phyloP scores from a whole-genome alignment of 1,140 invertebrate species.

The Diabrotica undecimpunctata region DNA sequence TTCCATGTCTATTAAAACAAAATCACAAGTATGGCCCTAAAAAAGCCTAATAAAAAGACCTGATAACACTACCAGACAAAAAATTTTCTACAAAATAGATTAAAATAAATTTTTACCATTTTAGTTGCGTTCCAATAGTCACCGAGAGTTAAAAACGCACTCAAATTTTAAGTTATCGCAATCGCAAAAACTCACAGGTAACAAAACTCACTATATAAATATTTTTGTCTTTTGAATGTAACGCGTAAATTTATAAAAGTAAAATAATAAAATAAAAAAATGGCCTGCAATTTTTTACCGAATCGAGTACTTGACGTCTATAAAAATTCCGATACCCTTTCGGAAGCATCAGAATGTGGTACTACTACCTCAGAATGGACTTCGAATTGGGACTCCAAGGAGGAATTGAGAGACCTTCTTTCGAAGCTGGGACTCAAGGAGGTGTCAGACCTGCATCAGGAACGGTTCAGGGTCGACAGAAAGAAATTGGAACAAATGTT shows the following conservation, averaged over 20 bases:
- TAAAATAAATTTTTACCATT: background rate
- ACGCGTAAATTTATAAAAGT: background rate
- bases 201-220: background rate
- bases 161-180: background rate
- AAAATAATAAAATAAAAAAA: slow-evolving; percentile 19
- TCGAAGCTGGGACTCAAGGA: slow-evolving; percentile 53
- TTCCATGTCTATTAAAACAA: no score
- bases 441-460: slow-evolving; percentile 66
- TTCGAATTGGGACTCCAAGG: slow-evolving; percentile 44
- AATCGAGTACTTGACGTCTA: slow-evolving; percentile 32
- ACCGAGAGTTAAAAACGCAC: background rate
- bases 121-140: slow-evolving; percentile 5
- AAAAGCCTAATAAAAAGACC: no score
- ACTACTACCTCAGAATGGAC: slow-evolving; percentile 43
- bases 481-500: slow-evolving; percentile 88
- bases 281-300: slow-evolving; percentile 42
- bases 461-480: slow-evolving; percentile 87
- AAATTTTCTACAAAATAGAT: no score
- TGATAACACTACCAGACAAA: no score
- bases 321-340: slow-evolving; percentile 43
- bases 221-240: slow-evolving; percentile 1
- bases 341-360: slow-evolving; percentile 45
- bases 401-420: slow-evolving; percentile 44
- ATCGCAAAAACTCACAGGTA: background rate
- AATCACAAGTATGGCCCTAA: no score